Base-by-base conservation (phyloP, 1,140 invertebrate species). In the Bradynema listronoti region DNA sequence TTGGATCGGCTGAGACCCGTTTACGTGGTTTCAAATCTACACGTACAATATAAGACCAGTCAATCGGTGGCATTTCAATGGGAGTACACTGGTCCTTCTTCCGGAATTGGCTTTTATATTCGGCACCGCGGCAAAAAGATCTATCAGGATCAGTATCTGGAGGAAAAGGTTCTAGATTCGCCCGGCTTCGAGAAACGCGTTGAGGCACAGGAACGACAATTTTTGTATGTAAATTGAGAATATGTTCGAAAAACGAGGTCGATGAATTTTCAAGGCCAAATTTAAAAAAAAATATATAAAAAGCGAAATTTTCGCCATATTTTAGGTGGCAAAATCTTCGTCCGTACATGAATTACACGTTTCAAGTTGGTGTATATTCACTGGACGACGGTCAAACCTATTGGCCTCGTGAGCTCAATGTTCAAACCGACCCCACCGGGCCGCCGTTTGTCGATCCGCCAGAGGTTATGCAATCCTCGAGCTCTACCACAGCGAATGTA, bases 71-170 rank as follows among this genome's bases (percentile, higher is more conserved):
- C 57, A 24, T 53, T 76, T 0, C 57, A 63, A 24, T 73, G 73
- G 73, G 75, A 77, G 7, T 76, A 70, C 46, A 55, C 46, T 1
- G 52, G 67, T n/a, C 27, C 27, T 22, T 33, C 36, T 19, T 27
- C 50, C 9, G 59, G 58, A n/a, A 55, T 76, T 22, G 65, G 63
- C 49, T 76, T 76, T 60, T 76, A 71, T 45, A 34, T 76, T 9
- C 78, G 76, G 53, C 75, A 78, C 45, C 69, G 72, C 27, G 75
- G 73, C 29, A 62, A 51, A 56, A 76, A 76, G 51, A 71, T 59
- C 19, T 76, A 76, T 46, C 56, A 67, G 51, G 65, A 75, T 32
- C 73, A 76, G 30, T 43, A 64, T 34, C 54, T 76, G 9, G 59
- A 56, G 27, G 63, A 72, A 46, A 75, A 76, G 33, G 50, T 51